A percentile compares a stretch with the other conserved stretches of the same genome.
Evolutionary conservation across 37 sponge, comb jelly and placozoan genomes (phyloP).

Genomic region (Tethya wilhelma): DNA sequence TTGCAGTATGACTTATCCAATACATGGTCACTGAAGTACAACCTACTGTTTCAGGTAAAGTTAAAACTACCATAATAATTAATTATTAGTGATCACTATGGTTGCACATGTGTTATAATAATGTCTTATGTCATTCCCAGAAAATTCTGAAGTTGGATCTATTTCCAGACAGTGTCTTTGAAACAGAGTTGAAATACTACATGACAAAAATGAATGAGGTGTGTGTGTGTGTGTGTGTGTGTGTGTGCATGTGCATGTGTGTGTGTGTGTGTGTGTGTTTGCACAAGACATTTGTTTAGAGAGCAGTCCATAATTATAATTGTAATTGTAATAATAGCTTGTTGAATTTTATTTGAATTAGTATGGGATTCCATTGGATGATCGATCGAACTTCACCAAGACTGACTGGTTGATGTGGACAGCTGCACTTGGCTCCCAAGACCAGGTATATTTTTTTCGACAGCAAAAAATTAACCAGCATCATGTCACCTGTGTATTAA

Average conservation of each 20-base stretch:
- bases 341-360: background rate
- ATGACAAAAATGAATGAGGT: conserved; percentile 52
- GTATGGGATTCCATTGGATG: conserved; percentile 80
- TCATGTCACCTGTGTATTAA: background rate
- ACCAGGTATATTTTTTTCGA: conserved; percentile 48
- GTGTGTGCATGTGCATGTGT: too few relatives aligned
- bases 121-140: conserved; percentile 11
- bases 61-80: background rate
- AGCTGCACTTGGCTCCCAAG: conserved; percentile 64
- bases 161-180: conserved; percentile 55
- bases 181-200: conserved; percentile 43
- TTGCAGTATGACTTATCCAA: conserved; percentile 62
- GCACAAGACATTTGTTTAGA: too few relatives aligned
- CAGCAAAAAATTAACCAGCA: too few relatives aligned
- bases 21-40: conserved; percentile 82
- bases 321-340: background rate
- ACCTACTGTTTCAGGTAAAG: conserved; percentile 62
- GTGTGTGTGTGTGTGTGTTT: too few relatives aligned
- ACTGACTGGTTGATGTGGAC: conserved; percentile 84
- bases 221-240: background rate
- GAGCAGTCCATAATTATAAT: conserved; percentile 7
- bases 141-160: conserved; percentile 37
- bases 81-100: background rate
- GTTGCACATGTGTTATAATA: too few relatives aligned
- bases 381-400: conserved; percentile 65